These are phyloP conservation scores for Promerops cafer DNA, from an alignment of 2,113 vertebrate species.

Conservation along the genomic window DNA sequence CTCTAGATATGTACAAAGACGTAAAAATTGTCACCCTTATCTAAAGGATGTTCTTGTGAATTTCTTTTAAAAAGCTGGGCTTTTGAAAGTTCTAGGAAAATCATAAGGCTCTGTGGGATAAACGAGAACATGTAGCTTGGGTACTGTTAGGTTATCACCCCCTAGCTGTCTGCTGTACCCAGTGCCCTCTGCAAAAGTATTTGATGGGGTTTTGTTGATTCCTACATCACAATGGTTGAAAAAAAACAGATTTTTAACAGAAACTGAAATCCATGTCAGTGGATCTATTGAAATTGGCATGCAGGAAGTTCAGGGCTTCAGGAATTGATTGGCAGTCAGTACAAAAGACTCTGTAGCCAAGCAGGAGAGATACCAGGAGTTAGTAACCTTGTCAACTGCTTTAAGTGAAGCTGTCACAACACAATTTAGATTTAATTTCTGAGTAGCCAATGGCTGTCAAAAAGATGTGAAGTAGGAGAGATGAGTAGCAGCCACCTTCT, in stretches of 20 bases:
- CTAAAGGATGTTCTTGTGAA: neutral
- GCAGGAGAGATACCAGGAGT: neutral
- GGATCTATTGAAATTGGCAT: neutral
- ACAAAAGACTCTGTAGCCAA: neutral
- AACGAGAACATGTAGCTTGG: neutral
- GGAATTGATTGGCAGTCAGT: neutral
- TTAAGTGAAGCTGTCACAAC: neutral
- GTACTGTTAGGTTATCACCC: neutral
- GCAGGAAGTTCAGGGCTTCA: neutral
- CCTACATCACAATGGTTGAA: fast-evolving
- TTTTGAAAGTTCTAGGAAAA: neutral
- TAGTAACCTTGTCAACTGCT: neutral
- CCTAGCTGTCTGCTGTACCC: neutral
- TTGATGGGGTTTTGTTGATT: neutral
- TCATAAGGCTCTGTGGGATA: neutral
- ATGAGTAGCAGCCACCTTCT: neutral
- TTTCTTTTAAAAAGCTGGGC: neutral
- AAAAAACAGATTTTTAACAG: neutral
- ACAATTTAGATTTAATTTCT: neutral
- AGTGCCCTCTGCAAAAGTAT: neutral
- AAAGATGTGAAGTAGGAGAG: neutral
- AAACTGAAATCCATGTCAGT: neutral
- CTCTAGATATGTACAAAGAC: neutral
- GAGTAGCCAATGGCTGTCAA: neutral
- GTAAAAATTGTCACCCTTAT: neutral